Base-by-base conservation (phyloP, 2,113 vertebrate species). In the Aptenodytes forsteri region DNA sequence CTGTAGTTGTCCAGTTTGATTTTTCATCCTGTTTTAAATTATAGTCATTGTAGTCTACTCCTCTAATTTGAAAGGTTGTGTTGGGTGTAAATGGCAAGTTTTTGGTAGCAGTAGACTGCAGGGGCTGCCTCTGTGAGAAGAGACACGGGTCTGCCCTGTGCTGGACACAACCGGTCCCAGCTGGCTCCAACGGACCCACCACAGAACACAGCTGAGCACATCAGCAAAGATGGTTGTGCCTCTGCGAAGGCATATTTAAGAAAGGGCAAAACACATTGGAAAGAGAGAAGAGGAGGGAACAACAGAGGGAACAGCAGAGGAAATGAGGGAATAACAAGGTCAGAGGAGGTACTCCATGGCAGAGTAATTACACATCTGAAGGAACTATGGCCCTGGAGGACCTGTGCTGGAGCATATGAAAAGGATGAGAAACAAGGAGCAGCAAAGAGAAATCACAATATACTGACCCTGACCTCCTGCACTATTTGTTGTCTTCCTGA, bases 101-200 rank as follows among this genome's bases (percentile, higher is more conserved):
- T 70, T 65, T 55, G 7, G 29, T 55, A 30, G 13, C 1, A 2
- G 4, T 8, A 12, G 25, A 16, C 56, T 72, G 6, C 20, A 44
- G 17, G 2, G 6, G 11, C 13, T 4, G 16, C 9, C 17, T 80
- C 34, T 52, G 52, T 50, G 40, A 76, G 30, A 92, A 50, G 6
- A 70, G 6, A 59, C 4, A 46, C 58, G 4, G 2, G 6, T 67
- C 22, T 83, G 7, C 4, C 4, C 22, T 55, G 11, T 47, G 19
- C n/a, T 64, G 11, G 7, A 52, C 36, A 55, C 5, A 83, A 7
- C 4, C 1, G 1, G 6, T 49, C 29, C 13, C 47, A 59, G 0
- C 2, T 14, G 11, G 1, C 16, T 92, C n/a, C 25, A 30, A 8
- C 2, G 1, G 6, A 50, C 21, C 23, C 29, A 65, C 17, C 18